Conservation (phyloP, 2,113 vertebrate species). For the Cercocebus atys region DNA sequence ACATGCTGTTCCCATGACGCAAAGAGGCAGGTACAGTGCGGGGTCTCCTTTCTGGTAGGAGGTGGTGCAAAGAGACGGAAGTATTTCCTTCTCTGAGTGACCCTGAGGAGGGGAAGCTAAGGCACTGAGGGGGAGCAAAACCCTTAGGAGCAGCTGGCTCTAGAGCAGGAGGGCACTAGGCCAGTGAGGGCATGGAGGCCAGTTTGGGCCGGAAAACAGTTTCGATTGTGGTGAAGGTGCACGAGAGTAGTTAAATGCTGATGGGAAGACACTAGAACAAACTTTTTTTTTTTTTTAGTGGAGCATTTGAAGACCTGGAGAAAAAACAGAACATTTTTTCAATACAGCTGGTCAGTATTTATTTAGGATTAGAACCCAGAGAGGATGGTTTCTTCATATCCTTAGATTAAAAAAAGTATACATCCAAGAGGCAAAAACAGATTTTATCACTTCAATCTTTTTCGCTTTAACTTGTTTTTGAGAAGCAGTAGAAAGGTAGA, state of each 20-base stretch:
- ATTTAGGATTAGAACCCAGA: background rate
- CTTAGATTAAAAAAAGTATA: background rate
- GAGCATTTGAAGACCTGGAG: background rate
- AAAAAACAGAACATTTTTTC: background rate
- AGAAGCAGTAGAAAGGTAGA: background rate
- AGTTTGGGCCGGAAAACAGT: background rate
- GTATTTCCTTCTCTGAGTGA: background rate
- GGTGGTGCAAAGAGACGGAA: background rate
- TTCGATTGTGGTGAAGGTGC: background rate
- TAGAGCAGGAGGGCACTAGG: background rate
- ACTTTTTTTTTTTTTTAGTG: background rate
- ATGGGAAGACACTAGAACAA: background rate
- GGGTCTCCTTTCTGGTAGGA: background rate
- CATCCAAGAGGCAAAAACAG: background rate
- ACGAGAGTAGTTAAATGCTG: background rate
- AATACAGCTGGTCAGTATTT: background rate
- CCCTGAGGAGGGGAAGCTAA: no score
- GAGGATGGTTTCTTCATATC: background rate
- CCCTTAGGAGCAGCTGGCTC: rapidly evolving
- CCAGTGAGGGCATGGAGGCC: background rate
- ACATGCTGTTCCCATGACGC: background rate
- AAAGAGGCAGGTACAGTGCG: background rate
- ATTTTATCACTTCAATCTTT: background rate
- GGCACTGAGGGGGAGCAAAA: rapidly evolving
- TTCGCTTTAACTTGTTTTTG: background rate